phyloP scores from a whole-genome alignment of 2,888 invertebrate genomes.

The Caenorhabditis virilis region DNA sequence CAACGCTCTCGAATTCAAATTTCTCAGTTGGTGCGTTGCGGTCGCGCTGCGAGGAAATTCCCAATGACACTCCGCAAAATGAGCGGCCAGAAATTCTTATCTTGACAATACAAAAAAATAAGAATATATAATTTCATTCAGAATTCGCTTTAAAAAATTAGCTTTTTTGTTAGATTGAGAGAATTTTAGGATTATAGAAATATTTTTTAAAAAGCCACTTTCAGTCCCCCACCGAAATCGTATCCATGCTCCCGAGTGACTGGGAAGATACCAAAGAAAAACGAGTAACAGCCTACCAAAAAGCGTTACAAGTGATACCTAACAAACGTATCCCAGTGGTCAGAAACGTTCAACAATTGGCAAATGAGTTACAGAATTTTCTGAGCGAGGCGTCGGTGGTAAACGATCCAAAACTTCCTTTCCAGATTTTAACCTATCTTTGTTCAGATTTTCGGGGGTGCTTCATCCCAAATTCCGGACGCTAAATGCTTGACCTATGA shows the following conservation, averaged over 20 bases:
- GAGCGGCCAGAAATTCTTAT: too few species aligned
- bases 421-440: neutral
- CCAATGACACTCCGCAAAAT: too few species aligned
- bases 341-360: conserved; percentile 50
- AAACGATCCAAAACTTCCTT: neutral
- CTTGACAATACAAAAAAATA: too few species aligned
- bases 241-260: conserved; percentile 55
- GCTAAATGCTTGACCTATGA: conserved; percentile 30
- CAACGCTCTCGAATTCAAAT: too few species aligned
- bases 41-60: too few species aligned
- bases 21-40: too few species aligned
- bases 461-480: conserved; percentile 7
- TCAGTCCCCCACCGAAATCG: conserved; percentile 44
- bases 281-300: conserved; percentile 48
- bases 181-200: too few species aligned
- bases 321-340: conserved; percentile 57
- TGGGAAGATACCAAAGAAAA: conserved; percentile 64
- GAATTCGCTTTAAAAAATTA: neutral
- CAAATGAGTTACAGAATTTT: conserved; percentile 55
- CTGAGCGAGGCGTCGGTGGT: conserved; percentile 42
- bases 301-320: conserved; percentile 57
- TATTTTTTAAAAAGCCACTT: too few species aligned
- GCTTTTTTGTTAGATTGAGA: neutral
- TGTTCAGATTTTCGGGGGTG: conserved; percentile 33
- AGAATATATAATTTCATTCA: too few species aligned